Evolutionary conservation across 2,888 invertebrate species (phyloP).

Genomic region (Nasonia oneida): DNA sequence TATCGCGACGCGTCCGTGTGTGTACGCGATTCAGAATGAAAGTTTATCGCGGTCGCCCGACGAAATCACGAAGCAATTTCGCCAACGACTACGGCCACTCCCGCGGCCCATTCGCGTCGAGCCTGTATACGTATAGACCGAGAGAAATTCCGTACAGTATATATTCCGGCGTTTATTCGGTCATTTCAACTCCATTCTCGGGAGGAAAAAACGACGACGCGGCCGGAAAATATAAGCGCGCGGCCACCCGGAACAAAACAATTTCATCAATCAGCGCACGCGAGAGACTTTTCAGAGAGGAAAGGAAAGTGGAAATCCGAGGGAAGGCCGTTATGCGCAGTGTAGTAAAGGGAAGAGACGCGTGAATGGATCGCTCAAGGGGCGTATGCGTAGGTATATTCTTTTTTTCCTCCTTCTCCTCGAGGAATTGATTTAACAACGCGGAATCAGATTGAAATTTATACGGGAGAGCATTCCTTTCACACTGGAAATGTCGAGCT

Average conservation of each 20-base stretch:
- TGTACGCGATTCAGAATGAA: background rate
- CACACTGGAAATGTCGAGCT: no score
- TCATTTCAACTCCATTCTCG: background rate
- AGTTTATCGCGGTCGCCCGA: background rate
- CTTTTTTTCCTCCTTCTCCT: background rate
- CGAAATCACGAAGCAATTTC: background rate
- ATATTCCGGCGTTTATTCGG: conserved; percentile 3
- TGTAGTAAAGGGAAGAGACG: background rate
- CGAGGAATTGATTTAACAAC: background rate
- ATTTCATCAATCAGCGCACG: conserved; percentile 24
- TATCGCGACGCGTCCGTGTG: background rate
- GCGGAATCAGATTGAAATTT: background rate
- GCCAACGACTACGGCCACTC: background rate
- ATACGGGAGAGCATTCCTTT: no score
- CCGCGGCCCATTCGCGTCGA: background rate
- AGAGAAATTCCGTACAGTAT: background rate
- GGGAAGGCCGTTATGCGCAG: background rate
- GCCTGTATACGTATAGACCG: background rate
- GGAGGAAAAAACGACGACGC: background rate
- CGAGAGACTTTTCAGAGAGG: conserved; percentile 12
- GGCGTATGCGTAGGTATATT: background rate
- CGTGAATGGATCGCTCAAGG: background rate
- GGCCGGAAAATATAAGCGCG: background rate
- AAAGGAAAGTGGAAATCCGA: background rate
- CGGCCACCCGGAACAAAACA: conserved; percentile 29